Evolutionary conservation across 2,888 invertebrate genomes (phyloP).

Genomic region (Caenorhabditis imperialis): DNA sequence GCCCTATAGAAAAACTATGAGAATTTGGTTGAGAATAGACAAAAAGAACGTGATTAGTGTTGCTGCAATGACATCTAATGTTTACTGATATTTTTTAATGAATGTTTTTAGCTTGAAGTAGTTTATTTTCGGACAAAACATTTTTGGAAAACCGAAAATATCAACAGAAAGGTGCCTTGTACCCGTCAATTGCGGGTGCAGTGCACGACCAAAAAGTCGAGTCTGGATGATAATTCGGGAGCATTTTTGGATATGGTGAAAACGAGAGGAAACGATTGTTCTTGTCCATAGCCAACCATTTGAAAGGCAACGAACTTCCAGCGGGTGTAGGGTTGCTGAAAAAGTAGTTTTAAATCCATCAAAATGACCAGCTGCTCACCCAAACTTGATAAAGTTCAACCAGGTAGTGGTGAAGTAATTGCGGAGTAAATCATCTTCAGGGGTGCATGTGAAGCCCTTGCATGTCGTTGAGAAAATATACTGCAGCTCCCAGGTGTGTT

Average conservation of each 20-base stretch:
- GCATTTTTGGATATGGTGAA: conserved; percentile 39
- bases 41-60: not conserved
- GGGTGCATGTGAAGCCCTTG: conserved; percentile 42
- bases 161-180: conserved; percentile 58
- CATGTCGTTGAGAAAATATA: conserved; percentile 52
- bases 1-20: conserved; percentile 9
- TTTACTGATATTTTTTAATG: not conserved
- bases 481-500: conserved; percentile 58
- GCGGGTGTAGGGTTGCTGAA: conserved; percentile 54
- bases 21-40: not conserved
- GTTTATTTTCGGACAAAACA: too few species aligned
- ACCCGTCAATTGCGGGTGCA: conserved; percentile 59
- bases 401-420: conserved; percentile 45
- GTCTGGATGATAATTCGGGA: conserved; percentile 50
- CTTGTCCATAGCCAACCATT: conserved; percentile 49
- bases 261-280: conserved; percentile 51
- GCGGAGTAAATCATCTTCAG: conserved; percentile 38
- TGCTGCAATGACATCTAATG: not conserved
- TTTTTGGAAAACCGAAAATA: too few species aligned
- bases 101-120: too few species aligned
- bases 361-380: conserved; percentile 38
- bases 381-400: conserved; percentile 54
- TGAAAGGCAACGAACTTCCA: conserved; percentile 47
- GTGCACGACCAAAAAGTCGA: conserved; percentile 59
- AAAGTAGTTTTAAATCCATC: too few species aligned